phyloP scores from a whole-genome alignment of 2,888 invertebrate species.

The Itoplectis maculator region DNA sequence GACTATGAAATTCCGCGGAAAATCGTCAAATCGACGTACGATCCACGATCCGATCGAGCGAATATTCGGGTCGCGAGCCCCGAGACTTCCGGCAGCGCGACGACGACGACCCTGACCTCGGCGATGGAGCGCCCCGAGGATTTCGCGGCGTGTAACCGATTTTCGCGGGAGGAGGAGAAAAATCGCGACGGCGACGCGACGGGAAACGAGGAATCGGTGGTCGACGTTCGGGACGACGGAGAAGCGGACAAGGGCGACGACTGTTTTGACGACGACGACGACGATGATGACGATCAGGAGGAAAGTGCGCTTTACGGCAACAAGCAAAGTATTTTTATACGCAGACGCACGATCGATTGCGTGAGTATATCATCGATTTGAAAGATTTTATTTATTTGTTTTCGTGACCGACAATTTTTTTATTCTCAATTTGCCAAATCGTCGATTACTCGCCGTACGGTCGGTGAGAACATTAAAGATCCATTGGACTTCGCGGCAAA shows the following conservation, averaged over 20 bases:
- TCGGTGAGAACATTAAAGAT: no score
- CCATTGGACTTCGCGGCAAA: no score
- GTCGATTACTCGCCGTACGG: no score
- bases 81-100: background rate
- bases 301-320: conserved; percentile 20
- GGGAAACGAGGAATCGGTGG: background rate
- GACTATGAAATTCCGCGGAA: conserved; percentile 6
- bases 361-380: conserved; percentile 44
- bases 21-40: background rate
- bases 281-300: conserved; percentile 41
- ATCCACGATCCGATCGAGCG: background rate
- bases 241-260: conserved; percentile 9
- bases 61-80: background rate
- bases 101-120: no score
- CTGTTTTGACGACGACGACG: conserved; percentile 17
- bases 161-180: background rate
- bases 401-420: no score
- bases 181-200: background rate
- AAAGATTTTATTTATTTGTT: background rate
- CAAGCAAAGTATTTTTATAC: conserved; percentile 56
- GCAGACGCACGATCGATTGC: conserved; percentile 21
- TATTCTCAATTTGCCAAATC: no score
- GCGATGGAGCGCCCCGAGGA: background rate
- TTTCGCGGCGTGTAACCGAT: background rate
- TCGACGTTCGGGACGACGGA: background rate